These are phyloP conservation scores for Pseudopleuronectes americanus DNA, from an alignment of 2,797 vertebrate species.

Conservation along the genomic window DNA sequence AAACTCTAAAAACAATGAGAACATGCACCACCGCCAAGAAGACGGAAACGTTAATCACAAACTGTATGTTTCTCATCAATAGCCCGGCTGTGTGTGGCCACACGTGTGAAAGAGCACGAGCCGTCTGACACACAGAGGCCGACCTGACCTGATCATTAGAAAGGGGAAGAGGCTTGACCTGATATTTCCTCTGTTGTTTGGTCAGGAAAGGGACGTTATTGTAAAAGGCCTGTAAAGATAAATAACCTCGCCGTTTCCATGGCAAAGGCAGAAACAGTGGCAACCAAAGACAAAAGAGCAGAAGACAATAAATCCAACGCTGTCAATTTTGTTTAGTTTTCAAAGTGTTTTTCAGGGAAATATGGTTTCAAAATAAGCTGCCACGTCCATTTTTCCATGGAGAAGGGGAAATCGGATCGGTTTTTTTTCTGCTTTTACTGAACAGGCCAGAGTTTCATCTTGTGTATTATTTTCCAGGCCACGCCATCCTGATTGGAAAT, in stretches of 20 bases:
- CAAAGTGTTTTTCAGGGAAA: slow-evolving; percentile 85
- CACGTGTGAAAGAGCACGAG: slow-evolving; percentile 65
- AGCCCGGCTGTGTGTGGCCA: slow-evolving; percentile 17
- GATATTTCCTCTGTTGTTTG: slow-evolving; percentile 90
- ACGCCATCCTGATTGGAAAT: slow-evolving; percentile 77
- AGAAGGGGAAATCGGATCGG: slow-evolving; percentile 83
- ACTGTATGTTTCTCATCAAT: slow-evolving; percentile 56
- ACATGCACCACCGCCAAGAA: slow-evolving; percentile 1
- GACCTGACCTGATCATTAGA: slow-evolving; percentile 82
- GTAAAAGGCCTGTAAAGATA: slow-evolving; percentile 83
- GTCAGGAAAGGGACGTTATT: slow-evolving; percentile 89
- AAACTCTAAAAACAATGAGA: slow-evolving; percentile 42
- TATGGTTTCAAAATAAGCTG: slow-evolving; percentile 84
- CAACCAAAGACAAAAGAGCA: slow-evolving; percentile 80
- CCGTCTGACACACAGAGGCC: slow-evolving; percentile 69
- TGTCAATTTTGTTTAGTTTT: slow-evolving; percentile 92
- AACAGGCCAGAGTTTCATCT: slow-evolving; percentile 70
- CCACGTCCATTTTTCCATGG: slow-evolving; percentile 82
- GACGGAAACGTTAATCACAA: slow-evolving; percentile 66
- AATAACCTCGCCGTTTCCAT: slow-evolving; percentile 89
- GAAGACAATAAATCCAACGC: slow-evolving; percentile 87
- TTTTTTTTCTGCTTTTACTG: slow-evolving; percentile 75
- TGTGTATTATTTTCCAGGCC: slow-evolving; percentile 80
- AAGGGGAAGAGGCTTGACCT: slow-evolving; percentile 84
- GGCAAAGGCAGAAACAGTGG: slow-evolving; percentile 87